Base-by-base conservation (phyloP, 2,888 invertebrate genomes). In the Dendrolimus pini region DNA sequence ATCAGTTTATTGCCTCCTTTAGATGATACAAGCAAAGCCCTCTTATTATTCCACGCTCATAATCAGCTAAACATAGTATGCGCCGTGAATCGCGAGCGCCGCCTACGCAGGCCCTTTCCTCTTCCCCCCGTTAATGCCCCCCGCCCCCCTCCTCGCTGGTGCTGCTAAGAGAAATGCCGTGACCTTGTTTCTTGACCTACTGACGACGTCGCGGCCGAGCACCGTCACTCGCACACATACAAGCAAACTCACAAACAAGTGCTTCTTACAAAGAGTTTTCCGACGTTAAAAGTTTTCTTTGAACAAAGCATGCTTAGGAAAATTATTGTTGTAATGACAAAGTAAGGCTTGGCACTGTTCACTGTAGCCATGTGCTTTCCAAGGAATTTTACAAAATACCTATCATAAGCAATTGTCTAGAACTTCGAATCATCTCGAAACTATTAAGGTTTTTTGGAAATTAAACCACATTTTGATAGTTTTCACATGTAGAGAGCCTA, bases 151-250 rank as follows among this genome's bases (percentile, higher is more conserved):
- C 59, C 56, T 18, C 54, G 13, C 42, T 18, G 53, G 52, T 18
- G 55, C 55, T 47, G 53, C 47, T 47, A 47, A 77, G 89, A 89
- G 89, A 89, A 89, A 89, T 89, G 89, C 78, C 78, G 72, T 80
- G 89, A 82, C 89, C 89, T 89, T 89, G 87, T 89, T 89, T 76
- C 77, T 75, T 89, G 89, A 87, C 89, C 89, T 77, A 89, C 83
- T 89, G 86, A 68, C 85, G 88, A 87, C 85, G 85, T 87, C 88
- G 85, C 89, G 63, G 80, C 70, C 81, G 75, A 74, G 85, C 79
- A 86, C 89, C 75, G 70, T 62, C 72, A 65, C 72, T 63, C 74
- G 70, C 74, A 71, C 70, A 54, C 52, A 57, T 60, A 57, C 55
- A 56, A 58, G 61, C 64, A 57, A 65, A 58, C 75, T 63, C 66